A percentile compares a stretch with the other conserved stretches of the same genome.
phyloP scores from a whole-genome alignment of 2,797 vertebrate genomes.

The Enteromius viviparus region DNA sequence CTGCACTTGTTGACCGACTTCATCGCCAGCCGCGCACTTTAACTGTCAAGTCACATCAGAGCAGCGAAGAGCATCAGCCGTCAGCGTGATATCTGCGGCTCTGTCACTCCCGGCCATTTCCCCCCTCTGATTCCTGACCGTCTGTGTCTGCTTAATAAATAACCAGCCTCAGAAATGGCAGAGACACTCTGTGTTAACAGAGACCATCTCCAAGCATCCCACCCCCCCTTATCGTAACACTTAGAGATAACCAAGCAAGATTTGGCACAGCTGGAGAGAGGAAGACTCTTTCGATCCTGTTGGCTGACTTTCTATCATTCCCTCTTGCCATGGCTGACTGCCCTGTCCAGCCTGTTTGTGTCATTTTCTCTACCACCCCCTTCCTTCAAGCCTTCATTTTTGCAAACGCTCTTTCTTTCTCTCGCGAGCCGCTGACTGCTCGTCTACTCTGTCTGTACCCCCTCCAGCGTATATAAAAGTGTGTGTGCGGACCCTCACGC shows the following conservation, averaged over 20 bases:
- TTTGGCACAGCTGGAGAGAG: conserved; percentile 63
- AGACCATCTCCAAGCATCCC: conserved; percentile 51
- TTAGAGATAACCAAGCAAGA: conserved; percentile 61
- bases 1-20: conserved; percentile 51
- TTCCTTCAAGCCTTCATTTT: conserved; percentile 30
- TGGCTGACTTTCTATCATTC: conserved; percentile 59
- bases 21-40: conserved; percentile 57
- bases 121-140: conserved; percentile 52
- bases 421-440: conserved; percentile 30
- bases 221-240: conserved; percentile 48
- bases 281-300: conserved; percentile 49
- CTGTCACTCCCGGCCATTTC: conserved; percentile 60
- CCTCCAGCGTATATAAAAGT: conserved; percentile 20
- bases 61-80: conserved; percentile 43
- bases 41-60: conserved; percentile 65
- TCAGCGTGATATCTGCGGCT: conserved; percentile 58
- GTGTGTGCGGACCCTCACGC: conserved; percentile 32
- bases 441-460: conserved; percentile 41
- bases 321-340: conserved; percentile 63
- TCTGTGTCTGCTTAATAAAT: conserved; percentile 66
- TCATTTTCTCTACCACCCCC: conserved; percentile 44
- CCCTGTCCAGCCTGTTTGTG: conserved; percentile 59
- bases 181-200: conserved; percentile 55
- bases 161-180: conserved; percentile 60
- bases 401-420: conserved; percentile 33